These are phyloP conservation scores for Amblyjoppa fuscipennis DNA, from an alignment of 2,888 invertebrate genomes.

Conservation along the genomic window DNA sequence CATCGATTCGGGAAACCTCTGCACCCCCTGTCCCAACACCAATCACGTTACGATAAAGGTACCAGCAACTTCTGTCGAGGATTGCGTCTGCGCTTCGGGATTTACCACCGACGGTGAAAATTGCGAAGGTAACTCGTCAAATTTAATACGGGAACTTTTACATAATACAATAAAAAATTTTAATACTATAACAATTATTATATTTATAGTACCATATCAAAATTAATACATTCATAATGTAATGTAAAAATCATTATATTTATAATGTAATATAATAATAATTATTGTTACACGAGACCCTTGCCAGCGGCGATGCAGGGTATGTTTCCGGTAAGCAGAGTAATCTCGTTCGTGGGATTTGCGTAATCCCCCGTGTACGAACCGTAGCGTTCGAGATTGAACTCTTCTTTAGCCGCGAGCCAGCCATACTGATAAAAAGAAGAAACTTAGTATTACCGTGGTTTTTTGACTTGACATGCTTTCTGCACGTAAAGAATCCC, in stretches of 20 bases:
- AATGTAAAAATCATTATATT: too few relatives aligned
- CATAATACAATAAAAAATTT: not conserved
- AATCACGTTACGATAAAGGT: slow-evolving; percentile 87
- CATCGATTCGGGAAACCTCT: slow-evolving; percentile 86
- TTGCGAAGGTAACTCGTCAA: slow-evolving; percentile 86
- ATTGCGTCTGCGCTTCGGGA: slow-evolving; percentile 89
- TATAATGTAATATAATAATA: not conserved
- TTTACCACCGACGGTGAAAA: slow-evolving; percentile 86
- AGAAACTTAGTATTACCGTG: not conserved
- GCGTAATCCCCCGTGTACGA: slow-evolving; percentile 71
- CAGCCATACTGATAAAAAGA: slow-evolving; percentile 77
- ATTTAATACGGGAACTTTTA: not conserved
- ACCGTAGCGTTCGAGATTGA: slow-evolving; percentile 78
- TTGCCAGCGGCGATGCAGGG: slow-evolving; percentile 76
- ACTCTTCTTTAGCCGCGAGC: slow-evolving; percentile 77
- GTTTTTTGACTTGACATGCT: not conserved
- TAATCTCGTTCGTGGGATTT: slow-evolving; percentile 74
- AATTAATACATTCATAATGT: not conserved
- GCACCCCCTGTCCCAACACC: slow-evolving; percentile 88
- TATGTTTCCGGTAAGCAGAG: slow-evolving; percentile 71
- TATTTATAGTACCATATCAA: too few relatives aligned
- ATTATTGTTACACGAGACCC: slow-evolving; percentile 69
- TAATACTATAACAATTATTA: not conserved
- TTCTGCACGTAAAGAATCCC: not conserved
- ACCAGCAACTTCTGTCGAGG: slow-evolving; percentile 86